These are phyloP conservation scores for Sylvicola cinctus DNA, from an alignment of 2,888 invertebrate species.

Conservation along the genomic window DNA sequence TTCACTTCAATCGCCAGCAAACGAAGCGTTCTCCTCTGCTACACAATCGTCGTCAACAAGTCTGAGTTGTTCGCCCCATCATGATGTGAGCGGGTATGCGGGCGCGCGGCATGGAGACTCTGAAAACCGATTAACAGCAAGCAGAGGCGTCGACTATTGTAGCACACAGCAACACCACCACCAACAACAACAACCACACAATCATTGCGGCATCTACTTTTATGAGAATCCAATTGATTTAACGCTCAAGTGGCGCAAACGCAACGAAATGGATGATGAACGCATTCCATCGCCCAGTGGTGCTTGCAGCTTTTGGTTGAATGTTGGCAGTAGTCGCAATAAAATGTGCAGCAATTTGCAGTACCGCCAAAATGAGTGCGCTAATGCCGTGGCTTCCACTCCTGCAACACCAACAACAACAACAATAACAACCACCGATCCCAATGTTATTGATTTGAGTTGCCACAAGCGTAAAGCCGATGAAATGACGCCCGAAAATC, in stretches of 20 bases:
- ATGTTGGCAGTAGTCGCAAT: conserved; percentile 5
- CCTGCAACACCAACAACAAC: conserved; percentile 2
- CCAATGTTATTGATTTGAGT: too few species aligned
- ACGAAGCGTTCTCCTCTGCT: too few species aligned
- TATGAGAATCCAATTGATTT: too few species aligned
- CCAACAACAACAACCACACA: neutral
- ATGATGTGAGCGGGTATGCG: conserved; percentile 1
- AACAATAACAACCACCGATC: conserved; percentile 7
- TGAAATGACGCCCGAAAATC: conserved; percentile 6
- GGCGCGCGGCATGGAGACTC: conserved; percentile 1
- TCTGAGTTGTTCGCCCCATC: too few species aligned
- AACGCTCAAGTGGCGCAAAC: too few species aligned
- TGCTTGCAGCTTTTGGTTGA: conserved; percentile 2
- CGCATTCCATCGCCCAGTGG: too few species aligned
- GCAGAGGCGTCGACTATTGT: too few species aligned
- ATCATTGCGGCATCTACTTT: neutral
- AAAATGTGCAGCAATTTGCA: conserved; percentile 10
- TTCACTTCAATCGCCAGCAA: too few species aligned
- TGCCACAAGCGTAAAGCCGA: neutral
- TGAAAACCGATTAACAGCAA: too few species aligned
- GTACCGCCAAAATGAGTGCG: conserved; percentile 4
- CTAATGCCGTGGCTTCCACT: conserved; percentile 2
- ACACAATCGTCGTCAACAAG: too few species aligned
- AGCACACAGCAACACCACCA: conserved; percentile 1
- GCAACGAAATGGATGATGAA: too few species aligned